Base-by-base conservation (phyloP, 2,888 invertebrate genomes). In the Morpho deidamia region DNA sequence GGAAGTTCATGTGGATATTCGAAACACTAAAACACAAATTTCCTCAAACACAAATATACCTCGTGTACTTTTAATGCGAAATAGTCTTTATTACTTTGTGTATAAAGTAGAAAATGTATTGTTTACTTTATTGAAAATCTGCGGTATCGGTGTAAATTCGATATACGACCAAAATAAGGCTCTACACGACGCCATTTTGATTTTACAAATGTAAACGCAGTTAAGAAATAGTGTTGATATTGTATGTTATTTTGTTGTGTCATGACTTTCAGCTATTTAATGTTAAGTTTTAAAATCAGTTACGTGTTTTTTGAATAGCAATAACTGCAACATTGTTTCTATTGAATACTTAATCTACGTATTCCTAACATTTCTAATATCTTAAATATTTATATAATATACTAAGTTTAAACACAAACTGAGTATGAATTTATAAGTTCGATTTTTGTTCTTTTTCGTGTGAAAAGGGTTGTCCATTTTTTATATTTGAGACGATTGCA, bases 81-180 rank as follows among this genome's bases (percentile, higher is more conserved):
- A 49, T 53, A 4, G 12, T 44, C 44, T 38, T 51, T 61, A 48
- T 12, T 0, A 1, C 0, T 1, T 3, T 3, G 7, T 7, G 7
- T 8, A n/a, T 58, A 56, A 39, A 42, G 50, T 51, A n/a, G 12
- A 43, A 44, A 44, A 34, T 10, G 23, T 10, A 23, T 14, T 12
- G 9, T 50, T 53, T 23, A 23, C 5, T 23, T 23, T 23, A 23
- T 23, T 44, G 45, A 44, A 60, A 60, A 63, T 55, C 55, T 60
- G 59, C 47, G 61, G 63, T 65, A 61, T 65, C 56, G 58, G 59
- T 62, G 64, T 62, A 65, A 67, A 68, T 64, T 69, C 66, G 67
- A 69, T 70, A 68, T 68, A 66, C 59, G 59, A 55, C 59, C 57
- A 59, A 60, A 63, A 63, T 62, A 56, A 59, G 55, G 58, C 62